Base-by-base conservation (phyloP, 2,888 invertebrate genomes). In the Helleia helle region DNA sequence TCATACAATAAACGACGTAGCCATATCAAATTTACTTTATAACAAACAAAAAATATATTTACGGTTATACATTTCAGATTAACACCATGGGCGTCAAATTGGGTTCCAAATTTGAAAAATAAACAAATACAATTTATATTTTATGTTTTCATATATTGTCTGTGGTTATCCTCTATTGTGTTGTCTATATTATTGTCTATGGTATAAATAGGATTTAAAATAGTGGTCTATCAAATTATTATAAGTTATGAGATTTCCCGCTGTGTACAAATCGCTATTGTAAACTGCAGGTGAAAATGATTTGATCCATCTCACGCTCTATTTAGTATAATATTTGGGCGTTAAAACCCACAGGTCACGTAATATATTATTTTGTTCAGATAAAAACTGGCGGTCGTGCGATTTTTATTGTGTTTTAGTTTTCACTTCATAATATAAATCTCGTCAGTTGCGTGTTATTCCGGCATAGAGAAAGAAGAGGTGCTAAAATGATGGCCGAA, bases 361-460 rank as follows among this genome's bases (percentile, higher is more conserved):
- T 71, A 71, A 79, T 72, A 67, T 65, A 79, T 71, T 59, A 58
- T 51, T 60, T 56, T 40, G 22, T 46, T 27, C 14, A 47, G 51
- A 55, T 71, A 66, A 76, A 72, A 70, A 72, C 81, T 76, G 59
- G 71, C 60, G 48, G 46, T 55, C 58, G 55, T 58, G 54, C 55
- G 51, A 66, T 71, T 76, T 80, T 80, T 79, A 80, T 74, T 62
- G 55, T 22, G n/a, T n/a, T n/a, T n/a, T n/a, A n/a, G n/a, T n/a
- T n/a, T n/a, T n/a, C n/a, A n/a, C n/a, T n/a, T n/a, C n/a, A n/a
- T n/a, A n/a, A n/a, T n/a, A n/a, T n/a, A n/a, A n/a, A n/a, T n/a
- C n/a, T n/a, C n/a, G n/a, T n/a, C n/a, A n/a, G n/a, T n/a, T n/a
- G n/a, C n/a, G n/a, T n/a, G n/a, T n/a, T n/a, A n/a, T n/a, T n/a